Evolutionary conservation across 2,113 vertebrate species (phyloP).

Genomic region (Suricata suricatta): DNA sequence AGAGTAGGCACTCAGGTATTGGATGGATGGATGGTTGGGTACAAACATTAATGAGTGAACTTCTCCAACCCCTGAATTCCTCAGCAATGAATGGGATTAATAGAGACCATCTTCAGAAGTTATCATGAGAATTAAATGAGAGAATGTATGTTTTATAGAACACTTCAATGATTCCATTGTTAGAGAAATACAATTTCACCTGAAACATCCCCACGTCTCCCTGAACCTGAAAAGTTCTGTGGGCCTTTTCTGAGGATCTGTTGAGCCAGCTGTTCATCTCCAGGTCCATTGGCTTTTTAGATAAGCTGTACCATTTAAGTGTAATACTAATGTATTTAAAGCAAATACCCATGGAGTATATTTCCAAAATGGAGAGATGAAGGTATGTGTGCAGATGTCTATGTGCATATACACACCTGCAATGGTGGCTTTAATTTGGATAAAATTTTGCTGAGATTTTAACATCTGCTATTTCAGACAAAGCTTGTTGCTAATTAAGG

Average conservation of each 20-base stretch:
- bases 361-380: not conserved
- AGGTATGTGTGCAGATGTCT: not conserved
- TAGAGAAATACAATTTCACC: not conserved
- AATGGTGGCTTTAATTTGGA: constrained; percentile 12
- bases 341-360: not conserved
- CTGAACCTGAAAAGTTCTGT: not conserved
- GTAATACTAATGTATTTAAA: not conserved
- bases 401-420: too few species aligned
- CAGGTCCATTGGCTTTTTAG: not conserved
- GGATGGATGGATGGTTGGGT: not conserved
- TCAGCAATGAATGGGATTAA: not conserved
- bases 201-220: not conserved
- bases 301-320: not conserved
- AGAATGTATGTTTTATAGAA: not conserved
- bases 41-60: not conserved
- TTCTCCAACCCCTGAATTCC: not conserved
- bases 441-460: constrained; percentile 83
- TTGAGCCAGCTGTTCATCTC: not conserved
- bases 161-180: not conserved
- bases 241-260: not conserved
- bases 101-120: not conserved
- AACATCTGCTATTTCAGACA: constrained; percentile 78
- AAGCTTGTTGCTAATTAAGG: constrained; percentile 82
- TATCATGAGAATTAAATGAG: not conserved
- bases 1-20: not conserved